phyloP scores from a whole-genome alignment of 2,888 invertebrate genomes.

The Noctuana brunneofusca region DNA sequence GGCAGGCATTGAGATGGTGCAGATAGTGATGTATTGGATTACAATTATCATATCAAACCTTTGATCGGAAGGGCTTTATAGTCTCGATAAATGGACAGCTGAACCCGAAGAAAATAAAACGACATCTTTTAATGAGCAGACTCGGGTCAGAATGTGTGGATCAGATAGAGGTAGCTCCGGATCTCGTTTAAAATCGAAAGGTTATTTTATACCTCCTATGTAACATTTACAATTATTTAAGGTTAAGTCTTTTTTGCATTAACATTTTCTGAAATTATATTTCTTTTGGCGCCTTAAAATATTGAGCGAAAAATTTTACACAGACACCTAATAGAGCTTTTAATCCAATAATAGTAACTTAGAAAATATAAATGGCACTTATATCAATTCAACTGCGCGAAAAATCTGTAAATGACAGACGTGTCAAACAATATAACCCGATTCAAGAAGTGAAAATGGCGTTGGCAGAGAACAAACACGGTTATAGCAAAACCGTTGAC shows the following conservation, averaged over 20 bases:
- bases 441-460: constrained; percentile 50
- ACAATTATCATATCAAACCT: constrained; percentile 73
- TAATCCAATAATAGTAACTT: too few relatives aligned
- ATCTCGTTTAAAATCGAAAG: constrained; percentile 60
- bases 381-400: background rate
- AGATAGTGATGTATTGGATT: constrained; percentile 70
- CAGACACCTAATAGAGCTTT: too few relatives aligned
- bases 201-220: constrained; percentile 49
- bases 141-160: constrained; percentile 62
- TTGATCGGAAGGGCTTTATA: constrained; percentile 67
- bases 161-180: constrained; percentile 51
- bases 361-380: background rate
- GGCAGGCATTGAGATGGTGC: constrained; percentile 56
- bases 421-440: constrained; percentile 52
- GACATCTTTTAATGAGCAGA: constrained; percentile 71
- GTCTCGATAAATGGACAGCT: constrained; percentile 70
- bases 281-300: background rate
- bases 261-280: background rate
- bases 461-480: constrained; percentile 67
- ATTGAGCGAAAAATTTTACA: too few relatives aligned
- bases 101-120: constrained; percentile 64
- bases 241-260: too few relatives aligned
- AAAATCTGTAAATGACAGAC: constrained; percentile 39
- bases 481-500: constrained; percentile 70
- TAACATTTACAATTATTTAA: constrained; percentile 29